Percentiles rank a stretch among this genome's conserved stretches.
These are phyloP conservation scores for Melopsittacus undulatus DNA, from an alignment of 2,797 vertebrate genomes.

Conservation along the genomic window DNA sequence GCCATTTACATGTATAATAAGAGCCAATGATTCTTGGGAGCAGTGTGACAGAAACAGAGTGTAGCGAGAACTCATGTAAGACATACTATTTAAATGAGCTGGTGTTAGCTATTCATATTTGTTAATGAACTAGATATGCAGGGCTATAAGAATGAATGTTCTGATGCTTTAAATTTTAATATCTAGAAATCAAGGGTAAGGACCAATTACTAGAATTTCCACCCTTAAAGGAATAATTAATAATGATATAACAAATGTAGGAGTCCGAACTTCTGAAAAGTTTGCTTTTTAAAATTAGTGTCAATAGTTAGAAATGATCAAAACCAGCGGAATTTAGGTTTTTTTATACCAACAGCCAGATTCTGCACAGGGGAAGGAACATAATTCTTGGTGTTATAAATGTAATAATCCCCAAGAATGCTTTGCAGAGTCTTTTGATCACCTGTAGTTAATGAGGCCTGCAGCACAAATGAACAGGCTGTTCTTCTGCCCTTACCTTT, in stretches of 20 bases:
- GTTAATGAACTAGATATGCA: constrained; percentile 99
- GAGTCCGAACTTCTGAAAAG: constrained; percentile 75
- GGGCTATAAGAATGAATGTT: constrained; percentile 88
- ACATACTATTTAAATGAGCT: constrained; percentile 99
- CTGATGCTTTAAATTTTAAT: constrained; percentile 96
- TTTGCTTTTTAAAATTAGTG: constrained; percentile 75
- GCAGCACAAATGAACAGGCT: constrained; percentile 68
- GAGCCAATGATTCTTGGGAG: constrained; percentile 99
- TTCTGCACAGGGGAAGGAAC: constrained; percentile 30
- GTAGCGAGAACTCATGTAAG: constrained; percentile 97
- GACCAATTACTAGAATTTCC: constrained; percentile 85
- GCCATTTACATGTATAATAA: constrained; percentile 99
- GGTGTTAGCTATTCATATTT: constrained; percentile 97
- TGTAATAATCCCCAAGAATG: constrained; percentile 56
- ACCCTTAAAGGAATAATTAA: constrained; percentile 87
- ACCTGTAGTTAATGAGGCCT: constrained; percentile 78
- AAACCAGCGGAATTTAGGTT: constrained; percentile 28
- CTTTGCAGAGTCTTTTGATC: constrained; percentile 68
- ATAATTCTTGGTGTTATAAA: constrained; percentile 57
- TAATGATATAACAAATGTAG: constrained; percentile 81
- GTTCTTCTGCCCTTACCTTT: constrained; percentile 77
- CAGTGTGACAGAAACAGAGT: constrained; percentile 99
- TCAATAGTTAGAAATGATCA: constrained; percentile 72
- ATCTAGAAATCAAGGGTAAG: constrained; percentile 88
- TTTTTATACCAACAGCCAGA: constrained; percentile 25